Percentiles rank a stretch among this genome's conserved stretches.
phyloP scores from a whole-genome alignment of 2,113 vertebrate species.

The Peromyscus leucopus region DNA sequence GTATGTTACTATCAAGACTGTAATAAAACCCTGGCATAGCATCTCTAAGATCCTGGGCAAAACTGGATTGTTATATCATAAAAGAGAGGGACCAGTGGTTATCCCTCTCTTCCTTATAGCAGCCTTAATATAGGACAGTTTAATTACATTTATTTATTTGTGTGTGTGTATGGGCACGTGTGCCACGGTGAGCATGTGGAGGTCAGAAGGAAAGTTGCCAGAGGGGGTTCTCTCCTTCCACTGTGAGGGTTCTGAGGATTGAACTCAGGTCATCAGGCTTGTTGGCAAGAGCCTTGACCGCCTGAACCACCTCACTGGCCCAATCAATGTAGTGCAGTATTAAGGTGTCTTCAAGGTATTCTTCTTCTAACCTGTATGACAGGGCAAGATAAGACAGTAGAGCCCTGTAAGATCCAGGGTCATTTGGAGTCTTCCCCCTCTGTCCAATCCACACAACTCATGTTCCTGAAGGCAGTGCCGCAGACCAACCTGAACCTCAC shows the following conservation, averaged over 20 bases:
- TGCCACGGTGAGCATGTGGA: too few species aligned
- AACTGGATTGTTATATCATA: not conserved
- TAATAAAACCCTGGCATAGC: constrained; percentile 81
- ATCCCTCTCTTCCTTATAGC: constrained; percentile 25
- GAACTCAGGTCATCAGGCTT: not conserved
- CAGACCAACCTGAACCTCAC: not conserved
- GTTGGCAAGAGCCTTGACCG: not conserved
- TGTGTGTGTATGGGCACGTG: not conserved
- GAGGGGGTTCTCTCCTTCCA: not conserved
- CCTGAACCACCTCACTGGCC: not conserved
- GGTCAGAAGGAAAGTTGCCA: not conserved
- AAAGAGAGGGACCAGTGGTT: not conserved
- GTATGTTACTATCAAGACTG: constrained; percentile 81
- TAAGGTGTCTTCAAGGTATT: constrained; percentile 25
- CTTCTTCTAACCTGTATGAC: not conserved
- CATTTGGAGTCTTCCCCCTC: not conserved
- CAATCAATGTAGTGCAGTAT: not conserved
- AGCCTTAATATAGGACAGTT: not conserved
- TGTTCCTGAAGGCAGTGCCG: not conserved
- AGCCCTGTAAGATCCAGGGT: not conserved
- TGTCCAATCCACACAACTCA: not conserved
- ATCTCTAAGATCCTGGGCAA: constrained; percentile 61
- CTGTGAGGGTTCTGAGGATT: too few species aligned
- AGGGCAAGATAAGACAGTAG: not conserved
- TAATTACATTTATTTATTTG: not conserved